Percentiles rank a stretch among this genome's conserved stretches.
These are phyloP conservation scores for Drosophila borborema DNA, from an alignment of 2,888 invertebrate genomes.

Conservation along the genomic window DNA sequence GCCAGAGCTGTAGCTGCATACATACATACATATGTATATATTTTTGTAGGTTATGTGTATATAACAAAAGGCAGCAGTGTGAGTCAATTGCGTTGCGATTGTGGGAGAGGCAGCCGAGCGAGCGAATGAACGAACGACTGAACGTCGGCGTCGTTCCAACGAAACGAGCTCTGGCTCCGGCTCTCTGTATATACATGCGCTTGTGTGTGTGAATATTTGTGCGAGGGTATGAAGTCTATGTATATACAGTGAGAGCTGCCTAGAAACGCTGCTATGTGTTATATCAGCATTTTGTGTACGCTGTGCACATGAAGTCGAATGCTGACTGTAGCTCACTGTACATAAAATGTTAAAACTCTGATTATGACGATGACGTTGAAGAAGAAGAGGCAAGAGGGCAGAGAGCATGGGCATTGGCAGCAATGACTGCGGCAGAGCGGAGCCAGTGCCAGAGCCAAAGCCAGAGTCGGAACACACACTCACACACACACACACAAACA, in stretches of 20 bases:
- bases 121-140: conserved; percentile 54
- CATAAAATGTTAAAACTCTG: conserved; percentile 79
- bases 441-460: conserved; percentile 60
- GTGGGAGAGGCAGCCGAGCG: conserved; percentile 72
- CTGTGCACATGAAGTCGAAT: conserved; percentile 9
- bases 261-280: conserved; percentile 1
- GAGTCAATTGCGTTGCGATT: conserved; percentile 72
- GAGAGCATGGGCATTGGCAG: conserved; percentile 58
- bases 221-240: conserved; percentile 57
- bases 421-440: conserved; percentile 62
- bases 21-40: conserved; percentile 44
- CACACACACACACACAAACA: conserved; percentile 32
- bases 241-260: conserved; percentile 51
- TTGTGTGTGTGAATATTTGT: conserved; percentile 43
- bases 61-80: conserved; percentile 77
- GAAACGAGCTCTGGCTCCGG: conserved; percentile 65
- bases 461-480: conserved; percentile 40
- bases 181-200: conserved; percentile 42
- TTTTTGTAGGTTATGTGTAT: conserved; percentile 84
- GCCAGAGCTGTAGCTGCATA: conserved; percentile 53
- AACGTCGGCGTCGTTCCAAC: conserved; percentile 28
- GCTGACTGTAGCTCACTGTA: conserved; percentile 67
- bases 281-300: conserved; percentile 14
- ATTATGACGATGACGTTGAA: conserved; percentile 75
- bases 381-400: conserved; percentile 43